Base-by-base conservation (phyloP, 2,888 invertebrate species). In the Trissolcus japonicus region DNA sequence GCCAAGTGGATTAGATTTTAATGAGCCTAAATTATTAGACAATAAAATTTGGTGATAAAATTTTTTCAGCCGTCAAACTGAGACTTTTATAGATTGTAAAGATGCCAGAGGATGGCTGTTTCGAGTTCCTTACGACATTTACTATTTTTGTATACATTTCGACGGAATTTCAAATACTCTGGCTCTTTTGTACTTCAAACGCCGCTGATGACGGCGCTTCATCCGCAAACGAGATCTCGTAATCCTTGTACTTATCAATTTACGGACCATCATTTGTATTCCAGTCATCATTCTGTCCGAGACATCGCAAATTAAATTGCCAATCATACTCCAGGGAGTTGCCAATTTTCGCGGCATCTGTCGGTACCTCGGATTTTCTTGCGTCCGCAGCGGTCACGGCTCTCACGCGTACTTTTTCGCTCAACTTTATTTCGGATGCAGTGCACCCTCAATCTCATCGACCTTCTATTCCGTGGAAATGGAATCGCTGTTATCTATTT, bases 291-390 rank as follows among this genome's bases (percentile, higher is more conserved):
- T 66, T 76, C 11, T 40, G 61, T 51, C 60, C 56, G 16, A 57
- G 53, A 66, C 43, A 14, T 55, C 48, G 25, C 19, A 63, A 76
- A 76, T 76, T 65, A 69, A 76, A 71, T 76, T 76, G 76, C 68
- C 69, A 65, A 66, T 66, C 61, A 65, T 78, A 62, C 54, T 16
- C 54, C 13, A 29, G 54, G 54, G 54, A 54, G 6, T 54, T 84
- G 83, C 81, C 86, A 84, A 86, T 86, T 86, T 76, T 85, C 75
- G 78, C 80, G 81, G 83, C 86, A 86, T 86, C 86, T 85, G 85
- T 83, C 80, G 67, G 80, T 72, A 81, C 82, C 82, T 82, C 82
- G 83, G 82, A 83, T 84, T 85, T 83, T 83, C 84, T 68, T 76
- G 43, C 53, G 25, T 79, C 82, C 80, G 81, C 68, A 80, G 43